A percentile compares a stretch with the other conserved stretches of the same genome.
Evolutionary conservation across 2,888 invertebrate species (phyloP).

Genomic region (Steinernema carpocapsae): DNA sequence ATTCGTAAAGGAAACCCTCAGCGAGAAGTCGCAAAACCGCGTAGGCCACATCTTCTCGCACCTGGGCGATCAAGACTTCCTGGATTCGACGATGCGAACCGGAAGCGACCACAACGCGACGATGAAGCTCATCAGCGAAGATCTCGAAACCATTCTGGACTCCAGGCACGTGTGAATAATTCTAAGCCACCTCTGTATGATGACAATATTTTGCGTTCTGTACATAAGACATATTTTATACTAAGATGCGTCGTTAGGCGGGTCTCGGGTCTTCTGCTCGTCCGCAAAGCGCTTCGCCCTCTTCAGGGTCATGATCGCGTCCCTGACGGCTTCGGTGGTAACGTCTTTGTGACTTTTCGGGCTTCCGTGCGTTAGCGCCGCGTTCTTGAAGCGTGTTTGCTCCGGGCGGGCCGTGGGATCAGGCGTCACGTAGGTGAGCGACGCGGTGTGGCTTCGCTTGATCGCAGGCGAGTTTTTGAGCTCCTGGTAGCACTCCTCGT

Average conservation of each 20-base stretch:
- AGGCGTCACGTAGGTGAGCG: neutral
- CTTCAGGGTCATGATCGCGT: conserved; percentile 3
- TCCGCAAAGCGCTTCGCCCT: conserved; percentile 12
- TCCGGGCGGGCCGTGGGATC: too few relatives aligned
- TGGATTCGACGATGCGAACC: neutral
- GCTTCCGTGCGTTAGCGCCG: too few relatives aligned
- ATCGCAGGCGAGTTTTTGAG: neutral
- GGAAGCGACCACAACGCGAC: neutral
- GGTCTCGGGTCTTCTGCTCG: neutral
- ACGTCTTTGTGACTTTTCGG: neutral
- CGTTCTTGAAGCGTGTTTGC: too few relatives aligned
- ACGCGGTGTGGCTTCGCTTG: neutral
- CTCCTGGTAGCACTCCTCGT: conserved; percentile 6
- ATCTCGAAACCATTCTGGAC: neutral
- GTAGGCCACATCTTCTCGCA: neutral
- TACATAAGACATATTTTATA: neutral
- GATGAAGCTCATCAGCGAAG: conserved; percentile 8
- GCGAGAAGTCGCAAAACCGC: conserved; percentile 14
- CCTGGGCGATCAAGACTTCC: neutral
- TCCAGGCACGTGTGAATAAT: neutral
- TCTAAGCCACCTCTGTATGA: neutral
- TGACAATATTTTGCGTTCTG: neutral
- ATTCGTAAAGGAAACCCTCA: neutral
- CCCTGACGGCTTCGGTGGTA: neutral
- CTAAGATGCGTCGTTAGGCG: neutral